Evolutionary conservation across 2,797 vertebrate species (phyloP), one percentile per base, ranked within the genome.

Genomic region (Pitangus sulphuratus): DNA sequence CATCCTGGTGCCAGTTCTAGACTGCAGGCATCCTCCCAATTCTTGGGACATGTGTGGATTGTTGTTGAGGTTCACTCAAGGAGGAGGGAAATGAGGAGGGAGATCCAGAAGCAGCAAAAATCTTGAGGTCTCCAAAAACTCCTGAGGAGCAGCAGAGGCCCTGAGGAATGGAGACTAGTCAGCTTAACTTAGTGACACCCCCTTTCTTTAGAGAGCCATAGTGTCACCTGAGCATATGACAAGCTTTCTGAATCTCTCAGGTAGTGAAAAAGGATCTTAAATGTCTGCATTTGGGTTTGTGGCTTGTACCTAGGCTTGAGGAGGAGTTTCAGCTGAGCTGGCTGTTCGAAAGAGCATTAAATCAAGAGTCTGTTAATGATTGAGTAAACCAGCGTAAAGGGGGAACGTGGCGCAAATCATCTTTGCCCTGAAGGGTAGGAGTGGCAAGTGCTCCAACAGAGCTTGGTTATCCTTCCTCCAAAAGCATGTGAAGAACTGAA

Each of bases 21-120:
- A 14, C 60, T 81, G 30, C 15, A 65, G 9, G 8, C 30, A 31
- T 39, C 74, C 72, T 40, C 31, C 12, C 28, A 53, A 0, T n/a
- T 80, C 82, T 26, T 30, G 28, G n/a, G 57, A 16, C 15, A 5
- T 0, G 0, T 25, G 6, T 44, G 45, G 25, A 2, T 71, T 70
- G 20, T 44, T 85, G 40, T 39, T 39, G 26, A 22, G 21, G 2
- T 7, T 83, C 16, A 15, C 22, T 5, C 0, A 0, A 20, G 30
- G n/a, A 61, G 16, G 31, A 71, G 72, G n/a, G 78, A 20, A 58
- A 35, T 26, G 15, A 53, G 5, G n/a, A 76, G 20, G 31, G 16
- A n/a, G 22, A 71, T 39, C 5, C 18, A 68, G 42, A 45, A 87
- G 39, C 22, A 80, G 28, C 24, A 35, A 50, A 68, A 56, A 86